Conservation (phyloP, 2,113 vertebrate genomes). For the Thermophis baileyi region DNA sequence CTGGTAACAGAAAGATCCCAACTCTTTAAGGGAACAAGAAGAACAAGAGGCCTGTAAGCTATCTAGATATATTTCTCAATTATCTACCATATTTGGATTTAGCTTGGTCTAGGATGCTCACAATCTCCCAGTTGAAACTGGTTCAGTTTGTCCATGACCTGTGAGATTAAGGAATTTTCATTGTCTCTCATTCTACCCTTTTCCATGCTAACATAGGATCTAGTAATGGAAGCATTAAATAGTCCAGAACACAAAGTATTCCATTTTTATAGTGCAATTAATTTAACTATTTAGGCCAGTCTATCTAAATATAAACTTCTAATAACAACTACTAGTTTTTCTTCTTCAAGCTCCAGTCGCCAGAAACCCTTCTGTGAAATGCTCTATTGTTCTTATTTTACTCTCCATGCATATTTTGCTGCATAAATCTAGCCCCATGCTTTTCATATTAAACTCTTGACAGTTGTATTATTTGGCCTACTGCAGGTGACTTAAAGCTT, state of each 20-base stretch:
- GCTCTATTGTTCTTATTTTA: not conserved
- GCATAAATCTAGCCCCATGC: not conserved
- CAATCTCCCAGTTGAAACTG: not conserved
- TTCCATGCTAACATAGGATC: not conserved
- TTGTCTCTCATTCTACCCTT: not conserved
- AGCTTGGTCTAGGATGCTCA: not conserved
- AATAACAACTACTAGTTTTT: not conserved
- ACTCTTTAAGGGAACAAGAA: not conserved
- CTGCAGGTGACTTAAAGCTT: constrained; percentile 15
- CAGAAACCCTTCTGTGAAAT: not conserved
- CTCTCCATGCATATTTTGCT: not conserved
- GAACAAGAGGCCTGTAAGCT: not conserved
- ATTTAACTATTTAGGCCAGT: not conserved
- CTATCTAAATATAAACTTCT: not conserved
- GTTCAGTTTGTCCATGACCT: not conserved
- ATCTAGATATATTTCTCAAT: not conserved
- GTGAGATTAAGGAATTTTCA: not conserved
- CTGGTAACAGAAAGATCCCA: not conserved
- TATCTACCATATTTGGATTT: not conserved
- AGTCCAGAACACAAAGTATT: not conserved
- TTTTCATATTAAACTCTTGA: not conserved
- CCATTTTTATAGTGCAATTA: not conserved
- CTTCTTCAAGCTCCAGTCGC: not conserved
- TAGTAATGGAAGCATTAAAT: not conserved
- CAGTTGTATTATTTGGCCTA: not conserved